phyloP scores from a whole-genome alignment of 2,113 vertebrate genomes.

The Piprites chloris region DNA sequence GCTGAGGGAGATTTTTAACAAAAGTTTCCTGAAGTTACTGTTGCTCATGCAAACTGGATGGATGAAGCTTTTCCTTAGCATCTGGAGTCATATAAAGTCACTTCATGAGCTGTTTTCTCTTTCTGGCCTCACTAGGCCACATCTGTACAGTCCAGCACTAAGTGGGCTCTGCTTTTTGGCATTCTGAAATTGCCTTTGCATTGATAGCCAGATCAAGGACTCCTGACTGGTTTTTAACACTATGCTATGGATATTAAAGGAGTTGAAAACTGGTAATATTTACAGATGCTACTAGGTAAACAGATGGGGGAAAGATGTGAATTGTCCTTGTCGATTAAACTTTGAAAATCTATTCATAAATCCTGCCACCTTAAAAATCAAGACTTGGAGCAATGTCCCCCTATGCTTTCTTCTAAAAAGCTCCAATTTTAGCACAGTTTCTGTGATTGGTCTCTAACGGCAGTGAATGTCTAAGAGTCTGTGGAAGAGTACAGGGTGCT shows the following conservation, averaged over 20 bases:
- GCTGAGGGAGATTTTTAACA: neutral
- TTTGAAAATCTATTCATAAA: neutral
- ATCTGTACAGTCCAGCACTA: neutral
- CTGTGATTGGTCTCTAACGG: neutral
- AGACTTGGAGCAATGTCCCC: neutral
- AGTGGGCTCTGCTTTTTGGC: neutral
- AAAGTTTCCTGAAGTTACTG: neutral
- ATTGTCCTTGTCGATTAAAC: neutral
- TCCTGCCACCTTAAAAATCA: neutral
- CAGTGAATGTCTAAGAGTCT: neutral
- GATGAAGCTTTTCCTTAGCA: neutral
- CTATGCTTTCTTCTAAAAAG: neutral
- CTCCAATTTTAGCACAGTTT: neutral
- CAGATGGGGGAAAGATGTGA: neutral
- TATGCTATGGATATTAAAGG: fast-evolving
- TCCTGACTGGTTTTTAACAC: neutral
- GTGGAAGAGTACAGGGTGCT: neutral
- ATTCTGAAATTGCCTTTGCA: neutral
- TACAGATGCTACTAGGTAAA: neutral
- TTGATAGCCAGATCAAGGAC: neutral
- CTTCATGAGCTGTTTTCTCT: neutral
- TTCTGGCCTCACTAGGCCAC: neutral
- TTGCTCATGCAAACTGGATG: neutral
- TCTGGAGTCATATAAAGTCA: neutral
- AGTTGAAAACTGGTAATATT: neutral